Base-by-base conservation (phyloP, 2,888 invertebrate genomes). In the Minunthozetes semirufus region DNA sequence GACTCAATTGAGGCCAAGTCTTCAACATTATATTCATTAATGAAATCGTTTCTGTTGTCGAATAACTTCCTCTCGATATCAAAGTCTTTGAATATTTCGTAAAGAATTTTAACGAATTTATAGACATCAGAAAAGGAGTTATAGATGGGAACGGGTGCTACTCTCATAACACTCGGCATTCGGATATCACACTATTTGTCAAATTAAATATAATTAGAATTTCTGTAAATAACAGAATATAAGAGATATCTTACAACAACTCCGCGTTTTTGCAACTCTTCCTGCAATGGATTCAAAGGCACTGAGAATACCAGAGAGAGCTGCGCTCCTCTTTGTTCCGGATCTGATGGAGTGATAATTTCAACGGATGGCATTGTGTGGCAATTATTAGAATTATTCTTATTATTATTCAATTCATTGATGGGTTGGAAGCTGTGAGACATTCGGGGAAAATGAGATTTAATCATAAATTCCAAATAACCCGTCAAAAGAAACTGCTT, bases 401-500 rank as follows among this genome's bases (percentile, higher is more conserved):
- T n/a, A n/a, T n/a, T n/a, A n/a, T n/a, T n/a, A n/a, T n/a, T n/a
- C n/a, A n/a, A n/a, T n/a, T 27, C 29, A 29, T 75, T 42, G 2
- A 15, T 73, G 0, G 56, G 33, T 15, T 33, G 19, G 13, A 61
- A 53, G 0, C 25, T 50, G 71, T 71, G 74, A 70, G 17, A 56
- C 61, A 13, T 53, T 38, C 19, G 68, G 0, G 76, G 75, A 42
- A 80, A 84, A 72, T 80, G 77, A 2, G 80, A 77, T 33, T 80
- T 79, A 29, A 86, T 79, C 73, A 85, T 80, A 61, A 80, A 80
- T 80, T 87, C 87, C 72, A 87, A 79, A 78, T 86, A 87, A 0
- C 85, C 86, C 1, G 87, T 87, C 66, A 87, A 80, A 42, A 85
- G 81, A 72, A 81, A 80, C 25, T 86, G 86, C 78, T 86, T 86